These are phyloP conservation scores for Parauchenoglanis ngamensis DNA, from an alignment of 2,797 vertebrate genomes.

Conservation along the genomic window DNA sequence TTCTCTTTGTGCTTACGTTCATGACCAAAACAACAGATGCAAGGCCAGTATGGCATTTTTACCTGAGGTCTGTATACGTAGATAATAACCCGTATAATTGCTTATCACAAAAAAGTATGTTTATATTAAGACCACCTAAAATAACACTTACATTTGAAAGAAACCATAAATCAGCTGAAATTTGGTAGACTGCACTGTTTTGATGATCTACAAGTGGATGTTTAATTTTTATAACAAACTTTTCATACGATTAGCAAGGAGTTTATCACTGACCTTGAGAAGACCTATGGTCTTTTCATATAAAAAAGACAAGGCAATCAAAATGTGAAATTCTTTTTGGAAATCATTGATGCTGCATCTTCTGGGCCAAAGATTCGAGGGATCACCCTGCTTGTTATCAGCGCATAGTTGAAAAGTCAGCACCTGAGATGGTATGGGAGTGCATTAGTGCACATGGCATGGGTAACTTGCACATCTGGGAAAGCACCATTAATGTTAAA, in stretches of 20 bases:
- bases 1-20: neutral
- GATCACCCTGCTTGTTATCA: no score
- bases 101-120: neutral
- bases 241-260: neutral
- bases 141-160: neutral
- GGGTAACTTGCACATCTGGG: no score
- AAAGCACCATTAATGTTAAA: no score
- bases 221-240: neutral
- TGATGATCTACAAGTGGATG: neutral
- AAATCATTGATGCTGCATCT: no score
- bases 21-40: neutral
- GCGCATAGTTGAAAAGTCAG: no score
- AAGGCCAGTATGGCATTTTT: neutral
- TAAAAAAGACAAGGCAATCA: neutral
- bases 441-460: no score
- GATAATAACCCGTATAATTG: no score
- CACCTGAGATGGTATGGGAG: no score
- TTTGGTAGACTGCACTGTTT: neutral
- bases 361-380: no score
- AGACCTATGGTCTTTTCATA: neutral
- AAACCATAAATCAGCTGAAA: neutral
- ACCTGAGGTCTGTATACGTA: neutral
- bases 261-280: neutral
- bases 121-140: neutral
- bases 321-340: no score